Percentiles rank a stretch among this genome's conserved stretches.
phyloP scores from a whole-genome alignment of 2,797 vertebrate species.

The Nannoperca obscura region DNA sequence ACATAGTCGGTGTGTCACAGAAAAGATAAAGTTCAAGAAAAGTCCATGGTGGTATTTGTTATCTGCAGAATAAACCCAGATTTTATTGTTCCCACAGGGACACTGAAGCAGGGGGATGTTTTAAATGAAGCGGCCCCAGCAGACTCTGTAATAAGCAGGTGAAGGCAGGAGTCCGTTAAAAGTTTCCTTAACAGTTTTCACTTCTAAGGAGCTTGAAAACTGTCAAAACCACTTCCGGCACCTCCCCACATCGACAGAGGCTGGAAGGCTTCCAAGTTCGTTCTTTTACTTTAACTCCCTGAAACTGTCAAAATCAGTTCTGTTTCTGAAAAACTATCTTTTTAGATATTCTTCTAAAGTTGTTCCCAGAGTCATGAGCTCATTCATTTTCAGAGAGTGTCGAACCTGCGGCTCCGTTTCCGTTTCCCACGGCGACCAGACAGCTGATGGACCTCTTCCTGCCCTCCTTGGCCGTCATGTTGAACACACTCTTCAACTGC shows the following conservation, averaged over 20 bases:
- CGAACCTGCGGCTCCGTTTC: constrained; percentile 92
- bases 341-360: neutral
- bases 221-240: constrained; percentile 13
- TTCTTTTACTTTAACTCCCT: neutral
- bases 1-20: neutral
- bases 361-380: too few species aligned
- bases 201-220: constrained; percentile 15
- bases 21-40: neutral
- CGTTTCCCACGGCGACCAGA: constrained; percentile 94
- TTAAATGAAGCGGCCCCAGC: neutral
- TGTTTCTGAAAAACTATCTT: neutral
- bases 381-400: neutral
- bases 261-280: neutral
- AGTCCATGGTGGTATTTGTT: neutral
- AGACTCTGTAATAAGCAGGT: constrained; percentile 1
- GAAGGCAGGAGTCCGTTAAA: neutral
- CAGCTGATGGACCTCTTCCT: constrained; percentile 91
- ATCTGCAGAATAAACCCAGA: neutral
- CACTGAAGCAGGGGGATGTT: neutral
- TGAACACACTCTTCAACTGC: constrained; percentile 95
- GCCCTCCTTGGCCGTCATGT: constrained; percentile 97
- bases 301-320: constrained; percentile 7
- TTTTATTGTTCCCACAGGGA: neutral
- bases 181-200: constrained; percentile 9
- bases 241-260: neutral